A percentile compares a stretch with the other conserved stretches of the same genome.
These are phyloP conservation scores for Zingel zingel DNA, from an alignment of 2,113 vertebrate species.

Conservation along the genomic window DNA sequence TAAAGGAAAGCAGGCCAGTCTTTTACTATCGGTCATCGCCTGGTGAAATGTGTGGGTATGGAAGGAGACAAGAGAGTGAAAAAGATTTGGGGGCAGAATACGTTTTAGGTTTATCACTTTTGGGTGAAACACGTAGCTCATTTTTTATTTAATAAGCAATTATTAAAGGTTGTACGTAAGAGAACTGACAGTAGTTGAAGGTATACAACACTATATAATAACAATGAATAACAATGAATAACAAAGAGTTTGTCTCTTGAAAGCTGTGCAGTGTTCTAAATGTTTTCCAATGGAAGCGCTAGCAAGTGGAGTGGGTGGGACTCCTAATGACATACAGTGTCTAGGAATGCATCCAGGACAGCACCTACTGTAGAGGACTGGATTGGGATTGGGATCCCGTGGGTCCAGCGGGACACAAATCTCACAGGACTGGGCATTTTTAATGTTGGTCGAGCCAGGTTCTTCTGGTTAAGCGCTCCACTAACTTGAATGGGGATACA, in stretches of 20 bases:
- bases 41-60: not conserved
- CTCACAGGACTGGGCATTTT: no score
- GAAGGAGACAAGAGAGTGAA: not conserved
- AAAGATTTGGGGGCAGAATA: fast-evolving
- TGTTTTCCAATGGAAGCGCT: not conserved
- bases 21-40: conserved; percentile 13
- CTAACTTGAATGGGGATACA: no score
- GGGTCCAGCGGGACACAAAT: no score
- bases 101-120: not conserved
- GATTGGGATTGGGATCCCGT: no score
- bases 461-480: no score
- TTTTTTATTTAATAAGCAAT: not conserved
- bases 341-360: conserved; percentile 64
- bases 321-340: conserved; percentile 31
- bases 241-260: no score
- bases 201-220: not conserved
- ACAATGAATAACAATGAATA: no score
- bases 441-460: no score
- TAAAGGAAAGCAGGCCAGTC: conserved; percentile 17
- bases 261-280: not conserved
- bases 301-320: conserved; percentile 29
- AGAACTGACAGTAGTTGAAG: not conserved
- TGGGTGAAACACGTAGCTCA: no score
- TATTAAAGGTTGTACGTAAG: not conserved
- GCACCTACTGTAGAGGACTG: no score